Base-by-base conservation (phyloP, 2,888 invertebrate genomes). In the Gisinianus flammeolus region DNA sequence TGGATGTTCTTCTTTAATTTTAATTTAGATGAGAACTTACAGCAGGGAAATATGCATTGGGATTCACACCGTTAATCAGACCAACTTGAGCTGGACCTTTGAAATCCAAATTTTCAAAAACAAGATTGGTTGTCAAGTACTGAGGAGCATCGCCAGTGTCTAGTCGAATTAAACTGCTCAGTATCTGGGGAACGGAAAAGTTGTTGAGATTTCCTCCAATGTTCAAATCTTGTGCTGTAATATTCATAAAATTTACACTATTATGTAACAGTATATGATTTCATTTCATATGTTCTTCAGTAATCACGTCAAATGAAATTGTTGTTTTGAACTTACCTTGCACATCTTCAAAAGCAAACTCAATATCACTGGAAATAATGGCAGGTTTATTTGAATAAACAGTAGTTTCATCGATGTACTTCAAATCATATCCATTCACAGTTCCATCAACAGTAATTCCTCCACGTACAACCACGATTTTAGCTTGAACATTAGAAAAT, bases 351-450 rank as follows among this genome's bases (percentile, higher is more conserved):
- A 31, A 67, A n/a, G 2, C 19, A 58, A 72, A 72, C 12, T 72
- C 33, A 30, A 82, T 44, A 26, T 78, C 64, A 28, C 81, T 78
- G 12, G 72, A 56, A 74, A 82, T 77, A 0, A 33, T 22, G 28
- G 79, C 78, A 28, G 76, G 56, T 6, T 35, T 68, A 30, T 81
- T 70, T 22, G 62, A 75, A 28, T 80, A 83, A 0, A 76, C 81
- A 2, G 82, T 81, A 8, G 73, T 81, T 19, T 66, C 44, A 4
- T 44, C 70, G 2, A 82, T 2, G 0, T 70, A 30, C 4, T 16
- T 26, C 12, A 80, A n/a, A 56, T 81, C 56, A 5, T 78, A 30
- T 10, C 79, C 81, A 77, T 82, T 81, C 2, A 82, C 58, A 24
- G 6, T 68, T 16, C 67, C 78, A 35, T 74, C 71, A 6, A 19